These are phyloP conservation scores for Pollimyrus isidori DNA, from an alignment of 2,113 vertebrate species.

Conservation along the genomic window DNA sequence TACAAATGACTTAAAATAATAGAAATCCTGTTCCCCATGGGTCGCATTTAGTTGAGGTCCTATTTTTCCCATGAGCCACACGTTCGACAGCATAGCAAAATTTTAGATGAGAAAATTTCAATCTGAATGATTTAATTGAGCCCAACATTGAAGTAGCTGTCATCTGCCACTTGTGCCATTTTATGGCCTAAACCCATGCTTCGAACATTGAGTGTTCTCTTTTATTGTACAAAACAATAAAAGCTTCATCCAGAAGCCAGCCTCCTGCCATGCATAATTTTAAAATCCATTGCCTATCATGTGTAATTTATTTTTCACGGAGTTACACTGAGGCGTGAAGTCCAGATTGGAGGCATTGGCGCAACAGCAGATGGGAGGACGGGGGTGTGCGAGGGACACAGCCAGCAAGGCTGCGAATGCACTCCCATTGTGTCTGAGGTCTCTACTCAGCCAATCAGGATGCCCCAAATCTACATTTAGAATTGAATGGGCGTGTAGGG, in stretches of 20 bases:
- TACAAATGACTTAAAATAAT: background rate
- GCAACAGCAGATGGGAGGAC: background rate
- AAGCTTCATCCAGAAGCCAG: background rate
- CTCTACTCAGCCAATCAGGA: background rate
- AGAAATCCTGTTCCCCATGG: background rate
- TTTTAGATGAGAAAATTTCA: background rate
- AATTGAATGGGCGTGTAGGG: background rate
- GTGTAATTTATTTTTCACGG: background rate
- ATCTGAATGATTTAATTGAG: slow-evolving; percentile 8
- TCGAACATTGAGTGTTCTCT: background rate
- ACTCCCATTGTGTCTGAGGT: background rate
- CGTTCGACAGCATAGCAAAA: background rate
- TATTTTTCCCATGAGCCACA: background rate
- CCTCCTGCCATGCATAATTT: background rate
- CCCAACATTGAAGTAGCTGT: background rate
- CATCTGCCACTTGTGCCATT: background rate
- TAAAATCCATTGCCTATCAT: slow-evolving; percentile 7
- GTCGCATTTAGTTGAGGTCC: background rate
- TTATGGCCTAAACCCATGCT: background rate
- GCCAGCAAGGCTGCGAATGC: background rate
- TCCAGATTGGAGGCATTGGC: background rate
- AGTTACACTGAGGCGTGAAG: background rate
- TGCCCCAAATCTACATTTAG: background rate
- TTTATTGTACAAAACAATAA: slow-evolving; percentile 8
- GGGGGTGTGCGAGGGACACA: background rate